These are phyloP conservation scores for Marisa cornuarietis DNA, from an alignment of 1,140 invertebrate genomes.

Conservation along the genomic window DNA sequence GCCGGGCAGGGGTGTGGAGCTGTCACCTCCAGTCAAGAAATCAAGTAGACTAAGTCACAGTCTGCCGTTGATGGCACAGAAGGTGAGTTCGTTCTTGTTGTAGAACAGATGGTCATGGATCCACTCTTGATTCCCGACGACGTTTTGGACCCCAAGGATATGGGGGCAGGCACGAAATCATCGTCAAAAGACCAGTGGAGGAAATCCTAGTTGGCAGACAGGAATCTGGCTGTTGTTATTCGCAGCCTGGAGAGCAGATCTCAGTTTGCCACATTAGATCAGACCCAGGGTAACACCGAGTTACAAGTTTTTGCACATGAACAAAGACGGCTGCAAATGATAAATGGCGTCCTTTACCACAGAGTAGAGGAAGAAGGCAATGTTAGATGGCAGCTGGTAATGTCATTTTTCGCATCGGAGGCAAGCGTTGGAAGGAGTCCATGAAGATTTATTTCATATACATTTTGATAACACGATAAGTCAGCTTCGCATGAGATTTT, in stretches of 20 bases:
- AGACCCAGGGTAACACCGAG: not conserved
- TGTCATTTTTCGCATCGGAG: not conserved
- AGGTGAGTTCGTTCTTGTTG: not conserved
- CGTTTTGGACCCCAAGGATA: not conserved
- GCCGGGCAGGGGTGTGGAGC: too few species aligned
- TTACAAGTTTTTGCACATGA: not conserved
- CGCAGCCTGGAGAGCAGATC: not conserved
- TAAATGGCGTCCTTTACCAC: not conserved
- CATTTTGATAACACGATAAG: constrained; percentile 1
- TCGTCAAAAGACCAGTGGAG: not conserved
- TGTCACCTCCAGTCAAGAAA: too few species aligned
- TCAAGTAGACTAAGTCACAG: too few species aligned
- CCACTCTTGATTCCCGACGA: not conserved
- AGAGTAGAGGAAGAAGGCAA: not conserved
- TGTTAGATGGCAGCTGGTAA: not conserved
- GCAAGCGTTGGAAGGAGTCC: constrained; percentile 6
- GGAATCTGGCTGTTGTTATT: not conserved
- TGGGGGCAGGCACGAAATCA: not conserved
- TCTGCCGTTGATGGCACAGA: too few species aligned
- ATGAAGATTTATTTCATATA: constrained; percentile 15
- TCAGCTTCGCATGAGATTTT: not conserved
- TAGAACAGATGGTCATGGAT: not conserved
- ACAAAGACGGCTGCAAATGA: not conserved
- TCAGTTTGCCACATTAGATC: not conserved
- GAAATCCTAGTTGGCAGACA: constrained; percentile 1